Conservation (phyloP, 2,888 invertebrate genomes). For the Leptinotarsa peninsularis region DNA sequence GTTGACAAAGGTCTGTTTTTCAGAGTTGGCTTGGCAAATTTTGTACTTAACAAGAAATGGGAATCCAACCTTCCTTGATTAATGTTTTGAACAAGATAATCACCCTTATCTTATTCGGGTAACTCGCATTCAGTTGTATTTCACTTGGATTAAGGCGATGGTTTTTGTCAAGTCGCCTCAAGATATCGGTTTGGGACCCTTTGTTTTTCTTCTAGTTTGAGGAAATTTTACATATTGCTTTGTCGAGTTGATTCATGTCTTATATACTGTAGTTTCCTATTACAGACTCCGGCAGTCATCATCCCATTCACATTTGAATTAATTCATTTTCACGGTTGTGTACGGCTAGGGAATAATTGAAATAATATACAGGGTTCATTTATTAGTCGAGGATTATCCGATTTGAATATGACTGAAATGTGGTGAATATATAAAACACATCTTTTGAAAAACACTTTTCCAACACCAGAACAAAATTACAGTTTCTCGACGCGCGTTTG, state of each 20-base stretch:
- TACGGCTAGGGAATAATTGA: too few species aligned
- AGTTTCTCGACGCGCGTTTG: too few species aligned
- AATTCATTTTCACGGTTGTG: too few species aligned
- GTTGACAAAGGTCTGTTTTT: constrained; percentile 37
- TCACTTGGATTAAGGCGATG: constrained; percentile 20
- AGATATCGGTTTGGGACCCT: constrained; percentile 15
- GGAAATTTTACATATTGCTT: constrained; percentile 17
- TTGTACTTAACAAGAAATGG: constrained; percentile 46
- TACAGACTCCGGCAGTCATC: too few species aligned
- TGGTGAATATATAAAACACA: too few species aligned
- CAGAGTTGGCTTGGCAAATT: constrained; percentile 40
- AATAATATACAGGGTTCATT: too few species aligned
- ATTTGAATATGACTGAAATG: too few species aligned
- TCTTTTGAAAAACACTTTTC: too few species aligned
- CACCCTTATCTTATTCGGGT: constrained; percentile 43
- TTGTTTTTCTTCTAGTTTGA: constrained; percentile 11
- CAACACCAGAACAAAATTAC: too few species aligned
- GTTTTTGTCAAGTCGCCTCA: constrained; percentile 23
- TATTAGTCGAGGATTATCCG: too few species aligned
- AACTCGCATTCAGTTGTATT: constrained; percentile 23
- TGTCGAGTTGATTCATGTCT: constrained; percentile 3
- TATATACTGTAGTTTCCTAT: background rate
- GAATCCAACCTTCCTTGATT: constrained; percentile 53
- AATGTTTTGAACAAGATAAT: constrained; percentile 54
- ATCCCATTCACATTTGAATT: too few species aligned